Evolutionary conservation across 2,888 invertebrate genomes (phyloP), one percentile per base, ranked within the genome.

Genomic region (Nasonia oneida): DNA sequence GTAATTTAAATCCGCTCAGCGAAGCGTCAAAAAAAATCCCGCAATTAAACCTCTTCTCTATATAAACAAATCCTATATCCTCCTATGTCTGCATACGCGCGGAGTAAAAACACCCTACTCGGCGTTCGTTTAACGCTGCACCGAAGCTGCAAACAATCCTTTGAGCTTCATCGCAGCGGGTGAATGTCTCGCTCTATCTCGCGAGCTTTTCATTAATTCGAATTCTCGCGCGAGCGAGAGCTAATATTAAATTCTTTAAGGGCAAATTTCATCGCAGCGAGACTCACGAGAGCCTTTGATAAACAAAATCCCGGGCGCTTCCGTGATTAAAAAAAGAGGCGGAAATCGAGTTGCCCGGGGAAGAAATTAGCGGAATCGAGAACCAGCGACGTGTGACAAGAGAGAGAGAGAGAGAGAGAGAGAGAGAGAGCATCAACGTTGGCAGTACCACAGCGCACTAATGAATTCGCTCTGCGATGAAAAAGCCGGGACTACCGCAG

Each of bases 361-460:
- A 57, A 67, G 53, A 79, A 75, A 75, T 74, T 50, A 74, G 18
- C 83, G 1, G 15, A 74, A 74, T 4, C 12, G 47, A 39, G 50
- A 84, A 64, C 64, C 79, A 79, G 23, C 79, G 74, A 39, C n/a
- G 67, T 42, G 75, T 23, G 64, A 61, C 42, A 29, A 64, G 64
- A 23, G 23, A 23, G 12, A 3, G 4, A n/a, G 15, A 57, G n/a
- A 18, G 37, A 37, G 37, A 37, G 4, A 23, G 23, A 23, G 23
- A 18, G 37, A 37, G 37, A 37, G 4, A 37, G 37, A 37, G 37
- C 4, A 4, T 37, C 37, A 37, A 37, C 37, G 37, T 37, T 37
- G 23, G 29, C 23, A 29, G 23, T 50, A 23, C 29, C 29, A 29
- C 23, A 23, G 61, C n/a, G 61, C 15, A 29, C 70, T 77, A 77